Conservation (phyloP, 2,888 invertebrate genomes). For the Dromius quadrimaculatus region DNA sequence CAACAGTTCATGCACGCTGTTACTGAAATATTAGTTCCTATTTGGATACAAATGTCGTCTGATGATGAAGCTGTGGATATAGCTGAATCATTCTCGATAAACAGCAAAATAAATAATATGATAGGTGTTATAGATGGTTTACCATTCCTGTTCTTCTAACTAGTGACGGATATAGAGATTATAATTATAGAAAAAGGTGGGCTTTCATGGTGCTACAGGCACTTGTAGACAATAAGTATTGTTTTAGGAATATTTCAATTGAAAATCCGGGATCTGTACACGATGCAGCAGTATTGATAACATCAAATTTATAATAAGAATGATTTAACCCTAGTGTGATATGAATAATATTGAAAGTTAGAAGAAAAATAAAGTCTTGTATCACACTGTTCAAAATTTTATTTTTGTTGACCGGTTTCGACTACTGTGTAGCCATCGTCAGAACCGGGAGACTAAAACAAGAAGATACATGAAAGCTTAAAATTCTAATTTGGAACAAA, state of each 20-base stretch:
- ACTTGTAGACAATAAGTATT: constrained; percentile 54
- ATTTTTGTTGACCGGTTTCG: too few species aligned
- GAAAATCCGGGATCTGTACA: constrained; percentile 53
- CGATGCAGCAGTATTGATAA: constrained; percentile 54
- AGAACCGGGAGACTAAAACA: too few species aligned
- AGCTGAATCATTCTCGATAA: constrained; percentile 55
- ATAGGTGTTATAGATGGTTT: constrained; percentile 58
- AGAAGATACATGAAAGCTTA: too few species aligned
- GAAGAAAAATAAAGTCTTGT: too few species aligned
- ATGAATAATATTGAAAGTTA: too few species aligned
- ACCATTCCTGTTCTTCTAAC: constrained; percentile 55
- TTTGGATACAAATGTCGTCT: constrained; percentile 59
- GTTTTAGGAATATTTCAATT: constrained; percentile 51
- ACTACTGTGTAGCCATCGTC: too few species aligned
- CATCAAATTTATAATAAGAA: constrained; percentile 47
- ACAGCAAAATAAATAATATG: constrained; percentile 58
- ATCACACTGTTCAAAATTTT: too few species aligned
- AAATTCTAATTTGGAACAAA: too few species aligned
- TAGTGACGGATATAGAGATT: constrained; percentile 55
- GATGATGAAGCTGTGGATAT: constrained; percentile 55
- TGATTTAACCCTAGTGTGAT: too few species aligned
- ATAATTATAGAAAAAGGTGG: constrained; percentile 56
- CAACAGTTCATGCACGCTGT: constrained; percentile 58
- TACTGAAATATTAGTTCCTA: constrained; percentile 56
- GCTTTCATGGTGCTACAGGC: constrained; percentile 54